These are phyloP conservation scores for Amphibalanus amphitrite DNA, from an alignment of 1,140 invertebrate species.

Conservation along the genomic window DNA sequence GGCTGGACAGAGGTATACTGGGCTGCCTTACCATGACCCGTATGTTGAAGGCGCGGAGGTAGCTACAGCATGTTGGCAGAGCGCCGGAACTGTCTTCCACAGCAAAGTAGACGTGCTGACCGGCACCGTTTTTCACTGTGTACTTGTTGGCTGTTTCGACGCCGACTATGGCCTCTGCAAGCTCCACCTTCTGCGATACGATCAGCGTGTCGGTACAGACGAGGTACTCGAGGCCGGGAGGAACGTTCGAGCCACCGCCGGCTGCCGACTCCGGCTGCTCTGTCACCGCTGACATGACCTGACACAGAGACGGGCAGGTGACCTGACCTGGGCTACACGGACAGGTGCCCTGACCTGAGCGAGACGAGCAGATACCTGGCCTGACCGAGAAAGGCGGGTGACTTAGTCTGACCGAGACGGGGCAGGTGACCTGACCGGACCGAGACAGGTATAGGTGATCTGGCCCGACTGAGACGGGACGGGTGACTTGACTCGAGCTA, in stretches of 20 bases:
- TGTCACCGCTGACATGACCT: background rate
- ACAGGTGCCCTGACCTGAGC: no score
- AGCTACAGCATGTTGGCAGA: slow-evolving; percentile 56
- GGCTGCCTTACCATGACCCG: slow-evolving; percentile 57
- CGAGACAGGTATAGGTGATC: no score
- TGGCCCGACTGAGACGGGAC: no score
- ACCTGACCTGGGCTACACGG: no score
- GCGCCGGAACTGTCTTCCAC: slow-evolving; percentile 65
- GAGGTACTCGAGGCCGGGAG: slow-evolving; percentile 34
- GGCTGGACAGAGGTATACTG: no score
- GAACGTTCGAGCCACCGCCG: slow-evolving; percentile 11
- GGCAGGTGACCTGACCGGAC: no score
- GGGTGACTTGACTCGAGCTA: no score
- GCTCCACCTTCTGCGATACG: slow-evolving; percentile 33
- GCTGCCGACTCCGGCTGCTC: background rate
- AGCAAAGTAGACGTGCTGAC: slow-evolving; percentile 67
- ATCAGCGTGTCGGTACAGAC: slow-evolving; percentile 31
- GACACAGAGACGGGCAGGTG: no score
- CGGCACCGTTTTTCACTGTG: slow-evolving; percentile 45
- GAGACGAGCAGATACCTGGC: no score
- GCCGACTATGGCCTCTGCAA: slow-evolving; percentile 46
- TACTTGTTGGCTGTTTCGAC: slow-evolving; percentile 81
- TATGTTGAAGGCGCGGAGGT: slow-evolving; percentile 62
- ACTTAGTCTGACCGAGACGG: no score
- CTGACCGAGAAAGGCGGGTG: no score